Percentiles rank a stretch among this genome's conserved stretches.
Conservation (phyloP, 1,140 invertebrate species). For the Drosophila aff. region DNA sequence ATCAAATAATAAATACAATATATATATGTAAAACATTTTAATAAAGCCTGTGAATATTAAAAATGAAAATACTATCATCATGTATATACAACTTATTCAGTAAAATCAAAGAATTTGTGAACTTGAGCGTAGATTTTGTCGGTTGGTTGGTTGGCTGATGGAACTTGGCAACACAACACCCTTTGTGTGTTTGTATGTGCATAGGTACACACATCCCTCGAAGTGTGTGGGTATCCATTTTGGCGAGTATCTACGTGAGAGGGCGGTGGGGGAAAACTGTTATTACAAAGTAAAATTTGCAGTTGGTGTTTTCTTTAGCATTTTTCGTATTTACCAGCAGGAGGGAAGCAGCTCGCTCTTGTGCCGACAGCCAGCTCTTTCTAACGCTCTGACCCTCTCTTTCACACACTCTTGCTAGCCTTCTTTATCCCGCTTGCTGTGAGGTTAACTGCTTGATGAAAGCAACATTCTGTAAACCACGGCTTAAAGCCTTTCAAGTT, state of each 20-base stretch:
- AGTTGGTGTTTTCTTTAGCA: conserved; percentile 50
- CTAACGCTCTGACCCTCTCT: not conserved
- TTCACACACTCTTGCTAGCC: not conserved
- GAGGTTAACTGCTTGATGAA: conserved; percentile 62
- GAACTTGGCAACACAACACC: conserved; percentile 34
- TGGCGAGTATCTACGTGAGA: conserved; percentile 8
- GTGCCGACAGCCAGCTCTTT: conserved; percentile 4
- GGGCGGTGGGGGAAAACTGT: conserved; percentile 34
- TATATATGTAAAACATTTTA: no score
- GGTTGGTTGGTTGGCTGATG: conserved; percentile 28
- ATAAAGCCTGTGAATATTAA: not conserved
- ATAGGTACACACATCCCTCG: conserved; percentile 11
- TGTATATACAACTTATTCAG: not conserved
- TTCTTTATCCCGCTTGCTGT: conserved; percentile 28
- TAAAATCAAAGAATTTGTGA: not conserved
- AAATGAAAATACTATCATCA: not conserved
- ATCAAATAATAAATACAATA: no score
- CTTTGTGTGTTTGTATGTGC: conserved; percentile 25
- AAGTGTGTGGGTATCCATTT: conserved; percentile 6
- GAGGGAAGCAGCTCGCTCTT: conserved; percentile 12
- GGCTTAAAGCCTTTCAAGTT: conserved; percentile 40
- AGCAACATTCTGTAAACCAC: conserved; percentile 64
- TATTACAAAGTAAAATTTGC: conserved; percentile 70
- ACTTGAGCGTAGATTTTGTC: not conserved
- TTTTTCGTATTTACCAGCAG: conserved; percentile 14